Base-by-base conservation (phyloP, 1,140 invertebrate species). In the Drosophila lacteicornis region DNA sequence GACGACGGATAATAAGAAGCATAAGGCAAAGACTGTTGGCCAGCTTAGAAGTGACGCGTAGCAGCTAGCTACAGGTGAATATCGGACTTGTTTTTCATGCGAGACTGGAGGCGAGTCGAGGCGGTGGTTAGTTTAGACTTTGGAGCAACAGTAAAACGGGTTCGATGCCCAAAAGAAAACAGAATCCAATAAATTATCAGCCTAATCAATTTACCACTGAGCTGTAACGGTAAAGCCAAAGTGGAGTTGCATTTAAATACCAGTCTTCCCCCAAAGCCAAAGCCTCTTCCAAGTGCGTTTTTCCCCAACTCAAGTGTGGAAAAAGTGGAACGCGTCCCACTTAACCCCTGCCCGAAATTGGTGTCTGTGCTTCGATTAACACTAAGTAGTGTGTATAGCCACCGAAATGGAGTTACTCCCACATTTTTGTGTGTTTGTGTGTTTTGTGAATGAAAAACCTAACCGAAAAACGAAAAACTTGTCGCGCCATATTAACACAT, bases 111-210 rank as follows among this genome's bases (percentile, higher is more conserved):
- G 36, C 36, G 36, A 36, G 33, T 36, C 51, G 56, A 69, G 75
- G 75, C 45, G 75, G 65, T 77, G 62, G 77, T 51, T 47, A 43
- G 50, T 22, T 40, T 47, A 75, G 73, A 25, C 53, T 40, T 56
- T 56, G 53, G 36, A 56, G 53, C 62, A 79, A 79, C 76, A 30
- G 75, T 79, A 79, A 65, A 79, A 79, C 76, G 53, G 69, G 76
- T 79, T 79, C 78, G 57, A 47, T 79, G 75, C 45, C 61, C 51
- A 57, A 76, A 66, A 47, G 55, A 73, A 75, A 53, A 75, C 38
- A 81, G 87, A 88, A 84, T 79, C 70, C 80, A 84, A 88, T 88
- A 88, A 88, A 88, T 88, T 88, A 90, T 58, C 69, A 69, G 85
- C 59, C 80, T 90, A 84, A 88, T 88, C 84, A 88, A 88, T 88